Conservation (phyloP, 2,888 invertebrate genomes). For the Xestia c-nigrum region DNA sequence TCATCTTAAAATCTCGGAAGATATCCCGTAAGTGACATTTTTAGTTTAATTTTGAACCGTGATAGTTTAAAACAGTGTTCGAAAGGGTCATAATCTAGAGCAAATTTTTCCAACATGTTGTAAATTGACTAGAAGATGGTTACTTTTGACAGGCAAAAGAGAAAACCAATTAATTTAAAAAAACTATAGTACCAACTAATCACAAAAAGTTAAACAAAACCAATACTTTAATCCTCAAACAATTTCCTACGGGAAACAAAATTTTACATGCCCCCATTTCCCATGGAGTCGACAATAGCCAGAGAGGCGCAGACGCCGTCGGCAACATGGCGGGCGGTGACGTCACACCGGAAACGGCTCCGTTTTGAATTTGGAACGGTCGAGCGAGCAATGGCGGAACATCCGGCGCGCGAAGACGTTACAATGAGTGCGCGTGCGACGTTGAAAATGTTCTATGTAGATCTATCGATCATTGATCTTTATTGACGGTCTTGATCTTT, state of each 20-base stretch:
- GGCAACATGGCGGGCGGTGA: slow-evolving; percentile 85
- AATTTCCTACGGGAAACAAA: slow-evolving; percentile 84
- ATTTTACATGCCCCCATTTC: slow-evolving; percentile 87
- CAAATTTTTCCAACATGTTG: neutral
- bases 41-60: too few species aligned
- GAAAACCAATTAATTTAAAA: slow-evolving; percentile 22
- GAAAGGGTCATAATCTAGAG: neutral
- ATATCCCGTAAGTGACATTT: too few species aligned
- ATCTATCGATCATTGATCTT: slow-evolving; percentile 69
- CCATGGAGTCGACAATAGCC: slow-evolving; percentile 78
- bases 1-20: too few species aligned
- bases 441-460: slow-evolving; percentile 71
- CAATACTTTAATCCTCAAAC: slow-evolving; percentile 68
- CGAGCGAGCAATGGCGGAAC: slow-evolving; percentile 90
- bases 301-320: slow-evolving; percentile 81
- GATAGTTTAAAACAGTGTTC: too few species aligned
- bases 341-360: slow-evolving; percentile 90
- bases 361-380: slow-evolving; percentile 91
- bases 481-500: slow-evolving; percentile 65
- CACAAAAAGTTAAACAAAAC: slow-evolving; percentile 47
- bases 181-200: slow-evolving; percentile 30
- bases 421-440: slow-evolving; percentile 85
- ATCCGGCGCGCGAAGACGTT: slow-evolving; percentile 89
- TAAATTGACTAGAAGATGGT: neutral
- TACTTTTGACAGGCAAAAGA: neutral